Percentiles rank a stretch among this genome's conserved stretches.
Evolutionary conservation across 2,113 vertebrate species (phyloP).

Genomic region (Sigmodon hispidus): DNA sequence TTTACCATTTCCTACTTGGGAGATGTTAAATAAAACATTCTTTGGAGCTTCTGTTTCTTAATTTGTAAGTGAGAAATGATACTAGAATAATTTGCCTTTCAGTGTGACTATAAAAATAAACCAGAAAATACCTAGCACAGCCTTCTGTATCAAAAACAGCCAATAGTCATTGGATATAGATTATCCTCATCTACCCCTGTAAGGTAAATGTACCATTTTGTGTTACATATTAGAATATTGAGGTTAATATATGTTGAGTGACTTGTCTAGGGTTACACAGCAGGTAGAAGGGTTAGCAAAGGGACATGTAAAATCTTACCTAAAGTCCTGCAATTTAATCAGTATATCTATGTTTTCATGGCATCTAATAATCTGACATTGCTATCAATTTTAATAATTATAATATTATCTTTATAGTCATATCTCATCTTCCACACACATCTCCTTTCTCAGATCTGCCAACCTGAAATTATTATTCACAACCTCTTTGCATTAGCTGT

Average conservation of each 20-base stretch:
- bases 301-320: not conserved
- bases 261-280: not conserved
- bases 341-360: not conserved
- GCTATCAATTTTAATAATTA: constrained; percentile 48
- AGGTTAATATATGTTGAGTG: not conserved
- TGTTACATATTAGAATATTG: constrained; percentile 7
- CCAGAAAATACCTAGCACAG: not conserved
- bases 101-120: not conserved
- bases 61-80: not conserved
- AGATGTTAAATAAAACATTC: not conserved
- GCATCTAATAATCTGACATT: not conserved
- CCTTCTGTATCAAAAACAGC: not conserved
- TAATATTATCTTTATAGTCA: constrained; percentile 46
- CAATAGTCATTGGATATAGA: not conserved
- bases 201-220: not conserved
- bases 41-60: not conserved
- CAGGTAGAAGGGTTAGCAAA: not conserved
- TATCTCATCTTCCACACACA: not conserved
- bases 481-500: constrained; percentile 8
- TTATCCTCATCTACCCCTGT: not conserved
- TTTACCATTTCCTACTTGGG: not conserved
- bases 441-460: constrained; percentile 22
- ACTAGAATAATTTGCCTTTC: not conserved
- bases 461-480: constrained; percentile 17
- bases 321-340: not conserved